Conservation (phyloP, 2,888 invertebrate species). For the Andricus curvator region DNA sequence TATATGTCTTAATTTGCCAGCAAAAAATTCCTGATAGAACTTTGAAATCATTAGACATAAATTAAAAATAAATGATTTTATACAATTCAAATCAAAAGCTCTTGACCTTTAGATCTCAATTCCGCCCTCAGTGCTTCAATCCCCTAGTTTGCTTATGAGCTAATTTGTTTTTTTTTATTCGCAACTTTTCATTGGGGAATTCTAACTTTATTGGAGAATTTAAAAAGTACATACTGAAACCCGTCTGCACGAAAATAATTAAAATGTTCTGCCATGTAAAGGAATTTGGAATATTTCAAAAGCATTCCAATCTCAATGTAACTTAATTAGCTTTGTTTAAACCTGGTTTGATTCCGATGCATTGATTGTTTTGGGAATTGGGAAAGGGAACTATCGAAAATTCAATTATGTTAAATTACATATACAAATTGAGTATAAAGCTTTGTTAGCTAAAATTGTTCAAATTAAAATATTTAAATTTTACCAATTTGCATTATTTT, state of each 20-base stretch:
- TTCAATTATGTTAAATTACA: background rate
- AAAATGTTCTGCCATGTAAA: conserved; percentile 2
- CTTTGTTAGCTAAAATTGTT: background rate
- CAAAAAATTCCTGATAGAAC: too few relatives aligned
- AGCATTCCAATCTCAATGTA: conserved; percentile 6
- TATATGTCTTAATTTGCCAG: too few relatives aligned
- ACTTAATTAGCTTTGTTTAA: conserved; percentile 7
- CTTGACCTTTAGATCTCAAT: background rate
- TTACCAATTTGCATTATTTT: too few relatives aligned
- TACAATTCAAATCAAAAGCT: too few relatives aligned
- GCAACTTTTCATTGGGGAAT: background rate
- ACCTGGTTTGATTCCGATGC: background rate
- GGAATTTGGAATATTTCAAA: conserved; percentile 22
- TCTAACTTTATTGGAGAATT: conserved; percentile 2
- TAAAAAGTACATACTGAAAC: conserved; percentile 4
- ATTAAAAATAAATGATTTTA: too few relatives aligned
- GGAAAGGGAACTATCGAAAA: background rate
- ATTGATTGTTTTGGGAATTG: conserved; percentile 7
- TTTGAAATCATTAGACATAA: too few relatives aligned
- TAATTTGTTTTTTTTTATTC: background rate
- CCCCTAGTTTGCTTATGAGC: background rate
- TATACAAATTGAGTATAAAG: background rate
- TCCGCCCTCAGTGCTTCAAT: background rate
- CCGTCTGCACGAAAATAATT: conserved; percentile 2
- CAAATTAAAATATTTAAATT: background rate